Evolutionary conservation across 2,113 vertebrate species (phyloP), one percentile per base, ranked within the genome.

Genomic region (Psittacara wagleri): DNA sequence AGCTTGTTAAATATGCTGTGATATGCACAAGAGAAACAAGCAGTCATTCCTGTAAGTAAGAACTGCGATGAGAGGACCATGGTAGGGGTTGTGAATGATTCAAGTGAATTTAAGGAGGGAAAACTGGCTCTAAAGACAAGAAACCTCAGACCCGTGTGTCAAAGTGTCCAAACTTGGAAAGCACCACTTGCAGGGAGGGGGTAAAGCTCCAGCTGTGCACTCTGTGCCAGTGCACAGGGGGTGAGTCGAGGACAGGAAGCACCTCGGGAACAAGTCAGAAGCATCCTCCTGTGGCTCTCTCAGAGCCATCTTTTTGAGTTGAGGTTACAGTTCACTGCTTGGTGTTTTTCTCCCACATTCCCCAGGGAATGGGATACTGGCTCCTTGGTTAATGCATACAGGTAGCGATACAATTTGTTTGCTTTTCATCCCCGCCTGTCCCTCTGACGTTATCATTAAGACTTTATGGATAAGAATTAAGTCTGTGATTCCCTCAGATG

Each of bases 171-270:
- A 85, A 72, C 11, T 33, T 66, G 17, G 48, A 61, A 90, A 74
- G 69, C 4, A 8, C 1, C 1, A 3, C 14, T 39, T 74, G 28
- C 41, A 69, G 41, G 16, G 64, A 46, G 10, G 0, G 3, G 24
- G n/a, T 22, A 49, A 68, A 87, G 31, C 16, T 83, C 35, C 6
- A 2, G 31, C 27, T 66, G 35, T 77, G 48, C 11, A 10, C 33
- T 33, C 46, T 37, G 51, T 66, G 37, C n/a, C 0, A 0, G 22
- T 14, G 51, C 52, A 72, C 6, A 0, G 0, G 10, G 22, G 24
- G 44, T 49, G 57, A 83, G 52, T 5, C 0, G 1, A 44, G 46
- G 41, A 25, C 51, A 37, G 24, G 25, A 70, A 77, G 9, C 13
- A 7, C 24, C 1, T 29, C 4, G 6, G 33, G 35, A 59, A 3